Percentiles rank a stretch among this genome's conserved stretches.
These are phyloP conservation scores for Lutraria lutraria DNA, from an alignment of 2,888 invertebrate genomes.

Conservation along the genomic window DNA sequence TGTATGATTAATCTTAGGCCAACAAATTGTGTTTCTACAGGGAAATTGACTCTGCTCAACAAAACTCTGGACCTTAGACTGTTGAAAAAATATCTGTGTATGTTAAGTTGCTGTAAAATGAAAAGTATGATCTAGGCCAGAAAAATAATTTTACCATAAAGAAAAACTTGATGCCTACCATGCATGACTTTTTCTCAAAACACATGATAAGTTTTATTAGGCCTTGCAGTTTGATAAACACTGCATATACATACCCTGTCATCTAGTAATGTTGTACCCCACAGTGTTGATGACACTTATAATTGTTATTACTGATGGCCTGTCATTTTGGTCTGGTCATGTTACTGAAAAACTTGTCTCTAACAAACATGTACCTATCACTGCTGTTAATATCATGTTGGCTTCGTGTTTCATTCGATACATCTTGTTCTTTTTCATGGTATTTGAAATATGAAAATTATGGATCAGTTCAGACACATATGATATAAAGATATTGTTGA, in stretches of 20 bases:
- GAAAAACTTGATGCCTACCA: too few species aligned
- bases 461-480: too few species aligned
- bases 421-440: too few species aligned
- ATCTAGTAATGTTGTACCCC: background rate
- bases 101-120: too few species aligned
- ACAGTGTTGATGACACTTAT: background rate
- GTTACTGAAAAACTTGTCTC: conserved; percentile 5
- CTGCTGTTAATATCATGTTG: background rate
- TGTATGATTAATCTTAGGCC: background rate
- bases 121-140: too few species aligned
- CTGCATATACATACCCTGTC: background rate
- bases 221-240: background rate
- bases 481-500: too few species aligned
- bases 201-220: background rate
- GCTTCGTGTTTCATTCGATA: background rate
- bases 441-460: background rate
- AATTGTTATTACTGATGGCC: background rate
- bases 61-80: too few species aligned
- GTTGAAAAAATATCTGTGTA: too few species aligned
- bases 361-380: background rate
- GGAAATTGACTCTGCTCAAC: too few species aligned
- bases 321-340: conserved; percentile 4
- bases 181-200: too few species aligned
- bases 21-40: background rate
- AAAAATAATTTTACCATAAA: too few species aligned